Base-by-base conservation (phyloP, 2,888 invertebrate species). In the Molanna angustata region DNA sequence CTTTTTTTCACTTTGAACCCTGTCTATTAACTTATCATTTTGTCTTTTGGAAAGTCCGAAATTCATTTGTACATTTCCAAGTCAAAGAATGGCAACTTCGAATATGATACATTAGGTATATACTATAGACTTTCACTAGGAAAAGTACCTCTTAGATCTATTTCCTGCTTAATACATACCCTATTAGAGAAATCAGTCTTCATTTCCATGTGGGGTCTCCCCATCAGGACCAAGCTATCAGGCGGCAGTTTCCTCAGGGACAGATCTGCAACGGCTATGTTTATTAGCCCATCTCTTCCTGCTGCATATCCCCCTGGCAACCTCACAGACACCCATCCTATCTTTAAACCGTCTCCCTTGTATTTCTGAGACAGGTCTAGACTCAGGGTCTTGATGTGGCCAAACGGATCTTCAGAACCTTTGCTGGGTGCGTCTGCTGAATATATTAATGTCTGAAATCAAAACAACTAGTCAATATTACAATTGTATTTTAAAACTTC, bases 111-210 rank as follows among this genome's bases (percentile, higher is more conserved):
- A n/a, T n/a, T n/a, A n/a, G n/a, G n/a, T n/a, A n/a, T n/a, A n/a
- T n/a, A n/a, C n/a, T n/a, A n/a, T n/a, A n/a, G n/a, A n/a, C n/a
- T n/a, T n/a, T n/a, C n/a, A n/a, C n/a, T n/a, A n/a, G n/a, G n/a
- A n/a, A n/a, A n/a, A n/a, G n/a, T n/a, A n/a, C n/a, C n/a, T n/a
- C n/a, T n/a, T n/a, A n/a, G n/a, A n/a, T n/a, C n/a, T n/a, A n/a
- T n/a, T n/a, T n/a, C n/a, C n/a, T n/a, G n/a, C n/a, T n/a, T n/a
- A n/a, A n/a, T n/a, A 55, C 40, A 31, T 64, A 88, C 90, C 65
- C 96, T 79, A 67, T 98, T 97, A 40, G 97, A 79, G 73, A 93
- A 95, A 67, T 95, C 94, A 41, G 84, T 73, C 62, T 83, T 84
- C 61, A 90, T 79, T 62, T 86, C 85, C 65, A 86, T 81, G 61